Percentiles rank a stretch among this genome's conserved stretches.
phyloP scores from a whole-genome alignment of 2,113 vertebrate genomes.

The Anhinga rufa region DNA sequence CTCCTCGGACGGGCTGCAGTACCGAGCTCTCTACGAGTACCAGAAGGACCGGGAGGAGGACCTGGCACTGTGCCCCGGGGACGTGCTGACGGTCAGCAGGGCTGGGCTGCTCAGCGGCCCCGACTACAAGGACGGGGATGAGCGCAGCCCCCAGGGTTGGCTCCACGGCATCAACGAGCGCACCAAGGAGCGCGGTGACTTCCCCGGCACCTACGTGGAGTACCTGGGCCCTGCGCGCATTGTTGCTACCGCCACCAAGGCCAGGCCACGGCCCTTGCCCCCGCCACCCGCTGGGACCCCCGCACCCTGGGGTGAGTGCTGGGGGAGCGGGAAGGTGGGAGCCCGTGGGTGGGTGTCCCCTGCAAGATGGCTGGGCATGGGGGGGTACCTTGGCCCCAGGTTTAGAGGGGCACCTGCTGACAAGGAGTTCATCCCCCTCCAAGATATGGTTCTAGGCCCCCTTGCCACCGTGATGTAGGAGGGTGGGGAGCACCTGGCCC shows the following conservation, averaged over 20 bases:
- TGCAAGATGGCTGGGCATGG: background rate
- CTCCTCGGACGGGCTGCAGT: conserved; percentile 76
- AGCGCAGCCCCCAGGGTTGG: conserved; percentile 76
- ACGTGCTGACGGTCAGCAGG: conserved; percentile 75
- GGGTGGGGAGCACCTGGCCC: background rate
- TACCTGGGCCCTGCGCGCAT: conserved; percentile 69
- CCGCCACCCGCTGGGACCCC: conserved; percentile 36
- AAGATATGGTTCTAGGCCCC: rapidly evolving
- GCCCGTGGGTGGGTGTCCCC: background rate
- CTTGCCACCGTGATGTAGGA: background rate
- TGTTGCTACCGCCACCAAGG: conserved; percentile 30
- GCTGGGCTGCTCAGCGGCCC: conserved; percentile 53
- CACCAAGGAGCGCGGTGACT: conserved; percentile 80
- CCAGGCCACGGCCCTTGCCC: conserved; percentile 72
- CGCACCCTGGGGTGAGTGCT: conserved; percentile 68
- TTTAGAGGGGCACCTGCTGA: background rate
- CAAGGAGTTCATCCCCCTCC: background rate
- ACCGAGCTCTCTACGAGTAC: conserved; percentile 80
- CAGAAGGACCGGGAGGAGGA: conserved; percentile 76
- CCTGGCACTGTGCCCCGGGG: conserved; percentile 77
- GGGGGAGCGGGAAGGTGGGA: background rate
- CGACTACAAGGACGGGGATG: conserved; percentile 76
- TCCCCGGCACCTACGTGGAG: conserved; percentile 83
- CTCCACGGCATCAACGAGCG: conserved; percentile 79
- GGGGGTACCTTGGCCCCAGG: background rate